A percentile compares a stretch with the other conserved stretches of the same genome.
Conservation (phyloP, 2,797 vertebrate genomes). For the Lepilemur septentrionalis region DNA sequence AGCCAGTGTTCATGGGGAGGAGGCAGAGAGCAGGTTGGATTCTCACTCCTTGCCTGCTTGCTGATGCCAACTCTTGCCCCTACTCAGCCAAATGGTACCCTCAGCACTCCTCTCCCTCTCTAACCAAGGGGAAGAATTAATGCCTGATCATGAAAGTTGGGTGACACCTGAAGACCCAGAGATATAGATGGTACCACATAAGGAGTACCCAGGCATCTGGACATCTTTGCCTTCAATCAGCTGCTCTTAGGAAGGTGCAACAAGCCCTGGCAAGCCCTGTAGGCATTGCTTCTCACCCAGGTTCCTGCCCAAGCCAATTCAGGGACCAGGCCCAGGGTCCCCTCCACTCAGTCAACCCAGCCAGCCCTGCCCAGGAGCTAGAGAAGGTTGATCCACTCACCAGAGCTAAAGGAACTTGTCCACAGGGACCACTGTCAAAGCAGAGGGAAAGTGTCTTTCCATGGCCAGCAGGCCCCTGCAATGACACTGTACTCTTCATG, state of each 20-base stretch:
- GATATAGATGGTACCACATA: neutral
- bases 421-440: neutral
- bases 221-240: neutral
- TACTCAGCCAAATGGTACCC: neutral
- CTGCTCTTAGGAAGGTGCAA: neutral
- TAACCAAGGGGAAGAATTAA: neutral
- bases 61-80: neutral
- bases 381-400: neutral
- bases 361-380: neutral
- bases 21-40: no score
- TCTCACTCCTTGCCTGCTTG: neutral
- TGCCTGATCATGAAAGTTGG: neutral
- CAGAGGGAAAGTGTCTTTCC: neutral
- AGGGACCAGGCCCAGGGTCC: neutral
- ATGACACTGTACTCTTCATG: neutral
- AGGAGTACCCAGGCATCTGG: neutral
- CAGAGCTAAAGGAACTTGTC: neutral
- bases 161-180: neutral
- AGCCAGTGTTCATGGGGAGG: fast-evolving
- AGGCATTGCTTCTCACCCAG: neutral
- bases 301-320: neutral
- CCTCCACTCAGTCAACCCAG: neutral
- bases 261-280: neutral
- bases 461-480: neutral
- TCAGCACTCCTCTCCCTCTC: neutral